Percentiles rank a stretch among this genome's conserved stretches.
Evolutionary conservation across 2,113 vertebrate species (phyloP).

Genomic region (Asarcornis scutulata): DNA sequence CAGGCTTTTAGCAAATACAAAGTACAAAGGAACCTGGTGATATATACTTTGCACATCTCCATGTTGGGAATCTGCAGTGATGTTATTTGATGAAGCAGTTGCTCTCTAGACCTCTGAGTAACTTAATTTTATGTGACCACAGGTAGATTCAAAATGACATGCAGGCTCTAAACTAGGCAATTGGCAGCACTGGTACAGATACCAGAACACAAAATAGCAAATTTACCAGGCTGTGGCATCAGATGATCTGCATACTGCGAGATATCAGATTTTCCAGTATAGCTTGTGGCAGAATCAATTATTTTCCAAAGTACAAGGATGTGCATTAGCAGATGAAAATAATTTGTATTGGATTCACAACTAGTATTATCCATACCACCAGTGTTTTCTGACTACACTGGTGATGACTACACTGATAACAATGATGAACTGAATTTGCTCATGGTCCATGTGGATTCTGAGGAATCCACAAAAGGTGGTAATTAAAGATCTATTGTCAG

Average conservation of each 20-base stretch:
- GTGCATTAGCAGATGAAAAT: not conserved
- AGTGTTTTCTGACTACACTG: not conserved
- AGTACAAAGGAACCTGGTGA: not conserved
- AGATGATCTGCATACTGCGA: not conserved
- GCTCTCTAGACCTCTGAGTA: conserved; percentile 5
- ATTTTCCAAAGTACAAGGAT: not conserved
- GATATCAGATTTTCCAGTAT: not conserved
- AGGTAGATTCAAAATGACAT: not conserved
- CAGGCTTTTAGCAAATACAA: not conserved
- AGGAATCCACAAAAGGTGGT: not conserved
- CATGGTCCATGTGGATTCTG: not conserved
- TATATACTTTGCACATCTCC: not conserved
- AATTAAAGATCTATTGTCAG: not conserved
- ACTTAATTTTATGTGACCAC: not conserved
- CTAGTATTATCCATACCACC: not conserved
- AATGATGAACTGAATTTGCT: not conserved
- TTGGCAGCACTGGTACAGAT: not conserved
- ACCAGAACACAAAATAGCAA: not conserved
- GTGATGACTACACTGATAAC: not conserved
- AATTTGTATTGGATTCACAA: not conserved
- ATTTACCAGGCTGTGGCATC: not conserved
- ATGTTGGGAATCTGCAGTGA: not conserved
- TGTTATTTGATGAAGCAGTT: not conserved
- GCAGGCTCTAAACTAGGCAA: not conserved
- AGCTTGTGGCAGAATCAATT: not conserved